Evolutionary conservation across 2,113 vertebrate genomes (phyloP).

Genomic region (Hoplias malabaricus): DNA sequence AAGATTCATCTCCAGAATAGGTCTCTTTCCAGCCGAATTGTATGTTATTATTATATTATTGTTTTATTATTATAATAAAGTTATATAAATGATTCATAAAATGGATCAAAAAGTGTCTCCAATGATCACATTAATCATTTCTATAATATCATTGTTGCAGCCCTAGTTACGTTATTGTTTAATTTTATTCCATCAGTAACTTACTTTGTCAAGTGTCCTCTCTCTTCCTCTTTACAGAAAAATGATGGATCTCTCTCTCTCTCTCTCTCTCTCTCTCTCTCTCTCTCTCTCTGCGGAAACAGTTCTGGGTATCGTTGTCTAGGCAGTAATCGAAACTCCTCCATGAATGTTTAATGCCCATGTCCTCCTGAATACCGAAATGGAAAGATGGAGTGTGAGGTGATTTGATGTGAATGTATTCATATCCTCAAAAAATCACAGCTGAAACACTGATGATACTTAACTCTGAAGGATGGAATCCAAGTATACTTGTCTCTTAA

Average conservation of each 20-base stretch:
- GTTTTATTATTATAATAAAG: too few relatives aligned
- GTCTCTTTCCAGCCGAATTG: too few relatives aligned
- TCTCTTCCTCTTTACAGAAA: slow-evolving; percentile 18
- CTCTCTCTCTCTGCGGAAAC: slow-evolving; percentile 10
- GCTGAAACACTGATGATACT: neutral
- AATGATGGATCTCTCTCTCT: neutral
- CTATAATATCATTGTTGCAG: neutral
- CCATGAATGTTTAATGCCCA: slow-evolving; percentile 41
- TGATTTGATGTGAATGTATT: slow-evolving; percentile 32
- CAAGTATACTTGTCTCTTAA: slow-evolving; percentile 5
- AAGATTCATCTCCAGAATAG: too few relatives aligned
- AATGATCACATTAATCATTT: neutral
- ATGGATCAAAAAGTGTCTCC: too few relatives aligned
- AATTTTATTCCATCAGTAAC: neutral
- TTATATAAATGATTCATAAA: too few relatives aligned
- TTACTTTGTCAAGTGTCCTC: slow-evolving; percentile 12
- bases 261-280: neutral
- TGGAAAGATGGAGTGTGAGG: slow-evolving; percentile 27
- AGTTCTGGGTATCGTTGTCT: slow-evolving; percentile 27
- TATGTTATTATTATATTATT: too few relatives aligned
- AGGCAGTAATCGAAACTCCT: slow-evolving; percentile 23
- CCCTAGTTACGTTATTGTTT: neutral
- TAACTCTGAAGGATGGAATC: neutral
- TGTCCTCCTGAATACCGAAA: slow-evolving; percentile 13
- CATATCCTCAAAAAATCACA: neutral